Base-by-base conservation (phyloP, 2,113 vertebrate species). In the Spermophilus dauricus region DNA sequence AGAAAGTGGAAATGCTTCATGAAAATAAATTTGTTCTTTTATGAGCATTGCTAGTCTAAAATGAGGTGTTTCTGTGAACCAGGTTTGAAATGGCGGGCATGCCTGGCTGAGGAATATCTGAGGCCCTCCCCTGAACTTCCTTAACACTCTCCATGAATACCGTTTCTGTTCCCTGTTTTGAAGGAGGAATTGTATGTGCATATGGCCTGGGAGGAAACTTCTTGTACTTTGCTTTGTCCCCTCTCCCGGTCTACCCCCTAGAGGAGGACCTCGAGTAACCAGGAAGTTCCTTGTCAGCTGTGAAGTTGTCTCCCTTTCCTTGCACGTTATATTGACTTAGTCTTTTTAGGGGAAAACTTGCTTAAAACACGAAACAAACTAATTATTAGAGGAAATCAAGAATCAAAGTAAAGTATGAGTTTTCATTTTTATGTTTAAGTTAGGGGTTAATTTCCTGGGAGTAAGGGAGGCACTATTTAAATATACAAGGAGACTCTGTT, bases 341-440 rank as follows among this genome's bases (percentile, higher is more conserved):
- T 53, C 73, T 73, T 96, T 90, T 95, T 18, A 34, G 82, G 77
- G 92, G 10, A 53, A 69, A 34, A 37, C 82, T 63, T 78, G 56
- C 75, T 93, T 83, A 73, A 37, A 96, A 77, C 53, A 70, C 94
- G 81, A 81, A 81, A 63, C 72, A 85, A 56, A 45, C 17, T 20
- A 39, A 65, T 63, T 81, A 14, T 61, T 58, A 81, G 56, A 56
- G 39, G 76, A 61, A 34, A 37, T 39, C 51, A 63, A 87, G 56
- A 56, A 72, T 76, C 69, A 61, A 88, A 93, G 22, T 85, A 51
- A 81, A 85, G 8, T 88, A 20, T 53, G 80, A 22, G 48, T 56
- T 96, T 94, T 85, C 20, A 20, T 67, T 86, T 78, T 77, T 69
- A 45, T 72, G 89, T 94, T 95, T 86, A 30, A 96, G 42, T 89